Percentiles rank a stretch among this genome's conserved stretches.
Evolutionary conservation across 2,888 invertebrate genomes (phyloP).

Genomic region (Dexiosoma caninum): DNA sequence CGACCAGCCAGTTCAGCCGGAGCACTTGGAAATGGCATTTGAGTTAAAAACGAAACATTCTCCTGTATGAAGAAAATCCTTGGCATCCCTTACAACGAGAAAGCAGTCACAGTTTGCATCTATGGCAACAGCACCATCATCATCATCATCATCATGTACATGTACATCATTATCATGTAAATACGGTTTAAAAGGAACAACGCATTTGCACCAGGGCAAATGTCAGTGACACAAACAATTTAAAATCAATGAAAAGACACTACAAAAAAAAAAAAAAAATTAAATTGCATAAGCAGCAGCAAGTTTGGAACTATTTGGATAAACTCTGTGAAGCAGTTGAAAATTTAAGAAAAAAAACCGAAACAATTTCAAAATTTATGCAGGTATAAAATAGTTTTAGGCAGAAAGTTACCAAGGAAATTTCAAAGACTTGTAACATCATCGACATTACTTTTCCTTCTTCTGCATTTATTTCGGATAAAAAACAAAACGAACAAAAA

Average conservation of each 20-base stretch:
- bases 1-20: not conserved
- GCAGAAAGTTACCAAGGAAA: not conserved
- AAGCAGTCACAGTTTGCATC: not conserved
- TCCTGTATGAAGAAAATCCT: conserved; percentile 8
- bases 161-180: not conserved
- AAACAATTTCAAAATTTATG: not conserved
- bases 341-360: not conserved
- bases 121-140: not conserved
- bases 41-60: not conserved
- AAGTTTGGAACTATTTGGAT: not conserved
- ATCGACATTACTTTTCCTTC: not conserved
- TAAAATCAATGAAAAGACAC: conserved; percentile 23
- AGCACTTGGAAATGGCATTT: conserved; percentile 22
- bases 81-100: not conserved
- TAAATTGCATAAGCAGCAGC: not conserved
- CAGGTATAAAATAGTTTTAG: not conserved
- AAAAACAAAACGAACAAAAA: no score
- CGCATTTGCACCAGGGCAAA: not conserved
- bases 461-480: not conserved
- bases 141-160: not conserved
- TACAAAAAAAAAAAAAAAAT: not conserved
- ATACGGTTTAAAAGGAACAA: not conserved
- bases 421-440: not conserved
- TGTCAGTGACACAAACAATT: conserved; percentile 9
- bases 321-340: not conserved